Evolutionary conservation across 2,113 vertebrate species (phyloP), one percentile per base, ranked within the genome.

Genomic region (Xiphophorus couchianus): DNA sequence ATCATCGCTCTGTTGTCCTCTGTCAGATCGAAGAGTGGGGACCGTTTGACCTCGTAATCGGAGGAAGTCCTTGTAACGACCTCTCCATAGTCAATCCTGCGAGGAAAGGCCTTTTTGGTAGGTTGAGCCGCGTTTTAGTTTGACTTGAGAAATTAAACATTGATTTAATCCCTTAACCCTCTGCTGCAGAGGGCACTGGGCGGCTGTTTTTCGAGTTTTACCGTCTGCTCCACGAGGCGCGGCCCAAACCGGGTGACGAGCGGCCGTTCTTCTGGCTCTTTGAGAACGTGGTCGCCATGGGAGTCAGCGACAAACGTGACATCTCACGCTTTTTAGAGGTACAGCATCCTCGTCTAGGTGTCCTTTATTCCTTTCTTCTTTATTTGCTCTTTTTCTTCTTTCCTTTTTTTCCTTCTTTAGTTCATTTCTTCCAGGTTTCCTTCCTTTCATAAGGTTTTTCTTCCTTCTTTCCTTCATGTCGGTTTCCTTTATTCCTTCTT

Each of bases 251-350:
- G 5, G 97, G 96, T 0, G 97, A 99, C 0, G 94, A 96, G 54
- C 95, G 98, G 84, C 98, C 98, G 39, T 99, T 99, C 94, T 99
- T 99, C 94, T 99, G 98, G 98, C 95, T 99, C 82, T 99, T 99
- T 5, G 98, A 99, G 93, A 99, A 99, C 3, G 98, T 99, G 74
- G 98, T 99, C 42, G 97, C 98, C 63, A 99, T 99, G 98, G 98
- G 98, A 48, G 96, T 99, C 79, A 99, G 97, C 66, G 98, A 99
- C 95, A 99, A 99, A 91, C 95, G 97, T 86, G 98, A 99, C 94
- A 99, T 99, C 92, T 99, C 98, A 0, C 97, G 98, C 90, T 99
- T 99, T 89, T 94, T 99, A 61, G 97, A 99, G 97, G 98, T 98
- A 83, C 0, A 19, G 54, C 31, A 15, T 58, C 39, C 14, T 42